Base-by-base conservation (phyloP, 2,797 vertebrate genomes). In the Sebastes variabilis region DNA sequence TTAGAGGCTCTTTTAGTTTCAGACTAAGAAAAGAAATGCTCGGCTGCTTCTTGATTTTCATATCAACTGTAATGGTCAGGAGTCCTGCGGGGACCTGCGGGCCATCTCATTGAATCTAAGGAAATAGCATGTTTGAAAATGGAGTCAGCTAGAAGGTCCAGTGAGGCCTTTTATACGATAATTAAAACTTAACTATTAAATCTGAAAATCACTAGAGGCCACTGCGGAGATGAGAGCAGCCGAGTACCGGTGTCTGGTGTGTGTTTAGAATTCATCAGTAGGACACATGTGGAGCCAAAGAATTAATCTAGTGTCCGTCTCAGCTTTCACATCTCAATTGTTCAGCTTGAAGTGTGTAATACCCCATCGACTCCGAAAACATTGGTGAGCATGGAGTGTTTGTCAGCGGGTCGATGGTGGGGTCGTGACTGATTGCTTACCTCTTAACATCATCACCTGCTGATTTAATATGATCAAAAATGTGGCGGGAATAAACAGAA, bases 111-210 rank as follows among this genome's bases (percentile, higher is more conserved):
- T 84, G 62, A 82, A 72, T 76, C 83, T 80, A 79, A 88, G 66
- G 71, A 86, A 88, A 79, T 74, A 64, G 56, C 77, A 64, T 52
- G 66, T 49, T 77, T 79, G 68, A 67, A 78, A 86, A 77, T 55
- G 22, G 61, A 88, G 77, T 79, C 79, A 58, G 72, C 70, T 14
- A 20, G 67, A 67, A 66, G 67, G 77, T 61, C 76, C 68, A 73
- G 81, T 58, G 83, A 86, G 81, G 64, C 84, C 66, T 87, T 87
- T 89, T 72, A 87, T 85, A 58, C 3, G 30, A 80, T 90, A 90
- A 93, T 93, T 90, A 91, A 92, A 90, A 89, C 77, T 83, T 86
- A 56, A 85, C 66, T 74, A 83, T 89, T 59, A 85, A 86, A 90
- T 87, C 59, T 58, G 49, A 77, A 87, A 82, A 58, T 83, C 76